Percentiles rank a stretch among this genome's conserved stretches.
Evolutionary conservation across 2,113 vertebrate genomes (phyloP).

Genomic region (human (Homo sapiens)): GRCh38 chr15:27096001-27096500

Average conservation of each 20-base stretch:
- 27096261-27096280: background rate
- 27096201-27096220: background rate
- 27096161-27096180: background rate
- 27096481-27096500: background rate
- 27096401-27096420: background rate
- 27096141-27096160: background rate
- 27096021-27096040: background rate
- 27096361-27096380: background rate
- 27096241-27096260: accelerated
- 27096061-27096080: background rate
- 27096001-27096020: constrained; percentile 33
- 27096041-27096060: background rate
- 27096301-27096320: accelerated
- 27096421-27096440: background rate
- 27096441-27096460: background rate
- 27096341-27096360: background rate
- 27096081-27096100: background rate
- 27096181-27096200: background rate
- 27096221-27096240: background rate
- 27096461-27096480: background rate
- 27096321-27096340: too few relatives aligned
- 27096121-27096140: background rate
- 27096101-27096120: background rate
- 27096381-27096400: background rate
- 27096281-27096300: background rate